phyloP scores from a whole-genome alignment of 1,140 invertebrate species.

The Ostrea denselamellosa region DNA sequence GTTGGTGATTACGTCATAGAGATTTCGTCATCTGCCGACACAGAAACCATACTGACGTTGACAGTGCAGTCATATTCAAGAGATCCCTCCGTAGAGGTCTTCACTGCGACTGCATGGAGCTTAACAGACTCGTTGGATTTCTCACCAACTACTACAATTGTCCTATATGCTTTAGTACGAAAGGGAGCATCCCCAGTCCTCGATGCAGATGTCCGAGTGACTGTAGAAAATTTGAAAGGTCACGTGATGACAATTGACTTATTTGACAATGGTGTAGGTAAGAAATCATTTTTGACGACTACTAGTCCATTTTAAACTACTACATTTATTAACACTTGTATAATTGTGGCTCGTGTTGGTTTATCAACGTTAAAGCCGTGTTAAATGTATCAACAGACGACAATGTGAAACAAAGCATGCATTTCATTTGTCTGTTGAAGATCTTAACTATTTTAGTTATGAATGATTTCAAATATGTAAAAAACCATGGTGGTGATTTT shows the following conservation, averaged over 20 bases:
- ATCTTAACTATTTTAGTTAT: no score
- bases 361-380: background rate
- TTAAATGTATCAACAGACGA: background rate
- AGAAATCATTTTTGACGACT: background rate
- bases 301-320: background rate
- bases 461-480: no score
- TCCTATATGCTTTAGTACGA: background rate
- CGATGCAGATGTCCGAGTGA: background rate
- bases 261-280: conserved; percentile 2
- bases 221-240: conserved; percentile 1
- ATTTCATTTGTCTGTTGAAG: no score
- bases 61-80: background rate
- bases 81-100: background rate
- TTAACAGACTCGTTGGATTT: background rate
- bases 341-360: background rate
- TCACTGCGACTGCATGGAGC: conserved; percentile 19
- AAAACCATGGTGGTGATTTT: no score
- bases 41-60: background rate
- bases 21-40: background rate
- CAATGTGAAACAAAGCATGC: no score
- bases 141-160: background rate
- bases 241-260: background rate
- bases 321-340: background rate
- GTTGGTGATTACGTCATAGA: background rate
- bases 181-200: conserved; percentile 31